Percentiles rank a stretch among this genome's conserved stretches.
Evolutionary conservation across 2,113 vertebrate species (phyloP).

Genomic region (Climacteris rufus): DNA sequence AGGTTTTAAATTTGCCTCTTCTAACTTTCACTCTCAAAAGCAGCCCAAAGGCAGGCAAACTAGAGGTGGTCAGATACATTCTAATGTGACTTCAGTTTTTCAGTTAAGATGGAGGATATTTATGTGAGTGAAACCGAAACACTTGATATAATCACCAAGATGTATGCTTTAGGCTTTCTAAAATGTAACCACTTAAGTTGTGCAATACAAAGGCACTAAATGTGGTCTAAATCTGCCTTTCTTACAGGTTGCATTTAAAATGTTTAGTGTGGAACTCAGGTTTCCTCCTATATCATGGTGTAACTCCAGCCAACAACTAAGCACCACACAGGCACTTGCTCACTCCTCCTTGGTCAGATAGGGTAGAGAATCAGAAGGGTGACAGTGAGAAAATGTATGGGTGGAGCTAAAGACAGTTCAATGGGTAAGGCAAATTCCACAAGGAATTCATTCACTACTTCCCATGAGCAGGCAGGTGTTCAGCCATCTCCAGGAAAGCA

Average conservation of each 20-base stretch:
- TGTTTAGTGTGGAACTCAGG: background rate
- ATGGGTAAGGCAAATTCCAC: background rate
- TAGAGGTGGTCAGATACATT: background rate
- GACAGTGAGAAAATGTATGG: background rate
- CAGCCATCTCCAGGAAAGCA: background rate
- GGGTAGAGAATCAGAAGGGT: background rate
- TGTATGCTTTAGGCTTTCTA: background rate
- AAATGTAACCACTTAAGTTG: background rate
- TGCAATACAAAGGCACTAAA: background rate
- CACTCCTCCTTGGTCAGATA: background rate
- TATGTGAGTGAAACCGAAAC: background rate
- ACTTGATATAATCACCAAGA: background rate
- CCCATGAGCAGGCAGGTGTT: background rate
- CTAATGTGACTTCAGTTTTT: background rate
- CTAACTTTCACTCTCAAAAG: background rate
- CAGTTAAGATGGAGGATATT: background rate
- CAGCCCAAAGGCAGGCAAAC: background rate
- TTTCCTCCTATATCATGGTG: background rate
- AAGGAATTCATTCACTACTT: background rate
- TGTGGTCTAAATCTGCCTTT: background rate
- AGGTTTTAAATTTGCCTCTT: background rate
- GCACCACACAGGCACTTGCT: background rate
- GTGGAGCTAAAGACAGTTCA: background rate
- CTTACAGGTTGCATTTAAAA: background rate
- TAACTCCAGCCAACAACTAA: background rate